phyloP scores from a whole-genome alignment of 2,888 invertebrate species.

The Plebejus argus region DNA sequence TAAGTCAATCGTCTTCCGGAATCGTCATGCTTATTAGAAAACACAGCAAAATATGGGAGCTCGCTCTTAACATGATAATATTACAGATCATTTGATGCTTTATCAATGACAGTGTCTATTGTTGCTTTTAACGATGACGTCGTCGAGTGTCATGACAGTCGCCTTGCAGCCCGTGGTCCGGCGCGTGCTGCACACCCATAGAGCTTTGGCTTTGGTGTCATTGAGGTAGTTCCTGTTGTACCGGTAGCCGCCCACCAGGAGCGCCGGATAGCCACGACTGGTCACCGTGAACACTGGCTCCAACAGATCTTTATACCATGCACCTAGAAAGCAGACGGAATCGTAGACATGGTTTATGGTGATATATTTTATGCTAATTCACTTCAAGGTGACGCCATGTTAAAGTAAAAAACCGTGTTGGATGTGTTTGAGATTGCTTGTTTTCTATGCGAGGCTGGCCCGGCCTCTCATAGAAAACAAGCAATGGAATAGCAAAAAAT shows the following conservation, averaged over 20 bases:
- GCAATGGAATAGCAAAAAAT: too few relatives aligned
- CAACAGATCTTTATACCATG: not conserved
- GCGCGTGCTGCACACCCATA: conserved; percentile 47
- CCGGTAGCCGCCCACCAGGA: conserved; percentile 38
- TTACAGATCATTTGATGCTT: not conserved
- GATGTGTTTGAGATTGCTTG: too few relatives aligned
- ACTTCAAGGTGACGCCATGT: too few relatives aligned
- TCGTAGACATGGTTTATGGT: not conserved
- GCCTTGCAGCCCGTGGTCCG: conserved; percentile 48
- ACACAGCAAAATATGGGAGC: too few relatives aligned
- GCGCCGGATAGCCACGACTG: conserved; percentile 38
- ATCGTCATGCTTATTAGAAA: too few relatives aligned
- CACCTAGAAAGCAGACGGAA: not conserved
- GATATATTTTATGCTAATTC: not conserved
- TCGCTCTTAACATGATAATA: too few relatives aligned
- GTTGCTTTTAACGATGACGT: conserved; percentile 46
- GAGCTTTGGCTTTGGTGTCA: conserved; percentile 35
- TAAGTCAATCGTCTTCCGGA: too few relatives aligned
- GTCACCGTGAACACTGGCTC: conserved; percentile 40
- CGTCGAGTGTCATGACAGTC: conserved; percentile 48
- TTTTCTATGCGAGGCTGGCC: too few relatives aligned
- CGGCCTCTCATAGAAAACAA: too few relatives aligned
- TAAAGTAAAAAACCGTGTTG: too few relatives aligned
- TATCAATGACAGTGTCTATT: conserved; percentile 48
- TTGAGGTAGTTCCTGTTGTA: conserved; percentile 39